Conservation (phyloP, 2,888 invertebrate genomes). For the Drosophila lutescens region DNA sequence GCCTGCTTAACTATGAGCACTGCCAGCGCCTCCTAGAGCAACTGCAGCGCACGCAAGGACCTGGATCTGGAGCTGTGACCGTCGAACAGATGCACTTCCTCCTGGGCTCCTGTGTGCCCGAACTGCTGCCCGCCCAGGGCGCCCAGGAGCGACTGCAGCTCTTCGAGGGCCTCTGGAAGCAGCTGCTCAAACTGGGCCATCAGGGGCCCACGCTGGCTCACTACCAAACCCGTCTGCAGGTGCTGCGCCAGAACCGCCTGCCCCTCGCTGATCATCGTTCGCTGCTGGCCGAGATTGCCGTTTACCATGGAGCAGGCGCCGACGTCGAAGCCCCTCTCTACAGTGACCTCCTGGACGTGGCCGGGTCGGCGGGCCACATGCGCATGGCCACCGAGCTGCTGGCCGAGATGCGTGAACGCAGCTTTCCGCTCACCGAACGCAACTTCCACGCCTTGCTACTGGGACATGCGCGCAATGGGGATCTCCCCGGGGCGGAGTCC, state of each 20-base stretch:
- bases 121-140: constrained; percentile 85
- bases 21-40: constrained; percentile 65
- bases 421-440: constrained; percentile 86
- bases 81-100: constrained; percentile 82
- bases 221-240: constrained; percentile 86
- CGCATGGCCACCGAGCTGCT: constrained; percentile 86
- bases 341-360: constrained; percentile 86
- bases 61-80: constrained; percentile 20
- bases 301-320: constrained; percentile 73
- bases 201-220: constrained; percentile 59
- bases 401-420: constrained; percentile 86
- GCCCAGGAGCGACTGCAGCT: constrained; percentile 85
- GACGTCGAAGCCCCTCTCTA: constrained; percentile 84
- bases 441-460: constrained; percentile 87
- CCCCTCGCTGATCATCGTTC: constrained; percentile 71
- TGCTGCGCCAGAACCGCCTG: constrained; percentile 87
- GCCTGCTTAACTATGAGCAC: constrained; percentile 61
- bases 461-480: constrained; percentile 85
- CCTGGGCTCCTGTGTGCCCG: constrained; percentile 85
- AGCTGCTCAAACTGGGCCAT: constrained; percentile 82
- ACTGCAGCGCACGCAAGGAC: constrained; percentile 30
- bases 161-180: constrained; percentile 86
- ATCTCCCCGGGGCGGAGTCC: constrained; percentile 85
- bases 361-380: constrained; percentile 86
- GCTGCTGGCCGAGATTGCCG: constrained; percentile 81